phyloP scores from a whole-genome alignment of 2,888 invertebrate genomes.

The Torymus aiolomorphi region DNA sequence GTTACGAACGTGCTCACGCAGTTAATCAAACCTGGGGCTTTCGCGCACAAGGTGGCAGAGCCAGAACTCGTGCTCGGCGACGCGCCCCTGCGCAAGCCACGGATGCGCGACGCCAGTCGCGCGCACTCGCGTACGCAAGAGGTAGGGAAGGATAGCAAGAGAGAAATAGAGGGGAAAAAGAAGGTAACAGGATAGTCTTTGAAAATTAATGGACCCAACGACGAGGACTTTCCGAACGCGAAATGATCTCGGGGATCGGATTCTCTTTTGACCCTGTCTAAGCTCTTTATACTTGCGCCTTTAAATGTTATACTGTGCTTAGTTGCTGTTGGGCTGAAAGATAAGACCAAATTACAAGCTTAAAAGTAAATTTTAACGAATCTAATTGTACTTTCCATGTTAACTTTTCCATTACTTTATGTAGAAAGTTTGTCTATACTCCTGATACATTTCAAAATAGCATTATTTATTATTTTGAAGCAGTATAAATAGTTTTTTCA shows the following conservation, averaged over 20 bases:
- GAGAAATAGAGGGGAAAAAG: neutral
- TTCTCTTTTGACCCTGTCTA: neutral
- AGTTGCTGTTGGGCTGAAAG: neutral
- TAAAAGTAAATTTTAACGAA: no score
- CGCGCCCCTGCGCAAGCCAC: neutral
- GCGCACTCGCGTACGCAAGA: no score
- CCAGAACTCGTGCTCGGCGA: neutral
- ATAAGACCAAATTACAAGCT: no score
- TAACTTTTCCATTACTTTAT: no score
- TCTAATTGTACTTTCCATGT: no score
- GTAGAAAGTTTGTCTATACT: no score
- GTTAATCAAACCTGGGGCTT: conserved; percentile 29
- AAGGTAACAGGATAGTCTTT: conserved; percentile 15
- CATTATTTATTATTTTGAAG: no score
- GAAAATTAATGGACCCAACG: conserved; percentile 29
- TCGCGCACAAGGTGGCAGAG: conserved; percentile 8
- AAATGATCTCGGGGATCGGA: conserved; percentile 14
- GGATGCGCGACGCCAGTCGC: neutral
- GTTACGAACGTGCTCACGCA: conserved; percentile 36
- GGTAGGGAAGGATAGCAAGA: neutral
- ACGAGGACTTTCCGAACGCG: conserved; percentile 8
- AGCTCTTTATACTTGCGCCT: neutral
- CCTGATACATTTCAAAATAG: no score
- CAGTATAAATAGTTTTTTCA: no score
- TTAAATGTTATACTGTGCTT: neutral